phyloP scores from a whole-genome alignment of 2,113 vertebrate species.

The Indicator indicator region DNA sequence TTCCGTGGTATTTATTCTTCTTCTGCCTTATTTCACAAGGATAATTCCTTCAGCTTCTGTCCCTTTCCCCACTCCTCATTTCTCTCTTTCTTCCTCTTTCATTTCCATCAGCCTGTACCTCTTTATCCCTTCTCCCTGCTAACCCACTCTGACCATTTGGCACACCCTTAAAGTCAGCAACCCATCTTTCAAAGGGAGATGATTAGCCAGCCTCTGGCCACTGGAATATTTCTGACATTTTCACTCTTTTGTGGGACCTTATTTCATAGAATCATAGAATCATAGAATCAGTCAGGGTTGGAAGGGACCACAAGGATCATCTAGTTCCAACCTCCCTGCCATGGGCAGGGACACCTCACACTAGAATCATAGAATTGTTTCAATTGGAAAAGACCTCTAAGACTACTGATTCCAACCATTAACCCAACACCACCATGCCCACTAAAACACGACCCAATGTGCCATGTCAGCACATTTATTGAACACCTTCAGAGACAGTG shows the following conservation, averaged over 20 bases:
- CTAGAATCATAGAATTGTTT: no score
- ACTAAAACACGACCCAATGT: no score
- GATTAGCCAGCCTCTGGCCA: background rate
- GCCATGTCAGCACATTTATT: no score
- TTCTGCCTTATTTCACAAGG: background rate
- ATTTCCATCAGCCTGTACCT: background rate
- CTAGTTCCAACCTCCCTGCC: no score
- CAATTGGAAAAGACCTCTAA: no score
- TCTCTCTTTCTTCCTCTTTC: background rate
- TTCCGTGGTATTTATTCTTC: background rate
- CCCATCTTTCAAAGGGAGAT: background rate
- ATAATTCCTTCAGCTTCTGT: background rate
- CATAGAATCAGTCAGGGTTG: no score
- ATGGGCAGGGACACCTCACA: no score
- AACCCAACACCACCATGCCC: no score
- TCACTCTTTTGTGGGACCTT: background rate
- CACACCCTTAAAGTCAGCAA: background rate
- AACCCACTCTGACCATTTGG: background rate
- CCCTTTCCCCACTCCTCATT: background rate
- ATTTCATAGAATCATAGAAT: background rate
- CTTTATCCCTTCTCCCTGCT: background rate
- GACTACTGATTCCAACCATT: no score
- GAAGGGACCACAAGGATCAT: no score
- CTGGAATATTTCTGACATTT: background rate
- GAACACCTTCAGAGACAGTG: no score